Base-by-base conservation (phyloP, 2,797 vertebrate species). In the Urophycis tenuis region DNA sequence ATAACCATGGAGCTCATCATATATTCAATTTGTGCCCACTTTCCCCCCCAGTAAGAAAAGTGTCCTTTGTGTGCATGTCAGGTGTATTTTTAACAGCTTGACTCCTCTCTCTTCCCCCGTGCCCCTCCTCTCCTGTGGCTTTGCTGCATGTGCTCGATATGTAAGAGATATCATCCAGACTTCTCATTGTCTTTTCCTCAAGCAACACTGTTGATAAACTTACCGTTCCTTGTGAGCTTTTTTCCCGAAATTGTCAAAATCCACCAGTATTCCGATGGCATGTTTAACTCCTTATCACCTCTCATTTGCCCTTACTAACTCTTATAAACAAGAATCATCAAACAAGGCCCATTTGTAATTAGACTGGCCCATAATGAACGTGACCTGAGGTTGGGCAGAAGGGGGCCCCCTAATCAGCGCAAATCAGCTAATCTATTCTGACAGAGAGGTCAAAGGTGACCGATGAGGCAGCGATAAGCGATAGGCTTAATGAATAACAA, bases 1-100 rank as follows among this genome's bases (percentile, higher is more conserved):
- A 15, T 12, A 41, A 41, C 39, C 53, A 1, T 60, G 22, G 6
- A 67, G 86, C 85, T 90, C 88, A 90, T 94, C 91, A 93, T 87
- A 91, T 91, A 94, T 94, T 93, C 91, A 86, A 93, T 92, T 93
- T 92, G 87, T 88, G 83, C 83, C 83, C 81, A 84, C 85, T 87
- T 78, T 80, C 89, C 89, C 89, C 89, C 86, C 5, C 79, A 82
- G 77, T 82, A 81, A 80, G 36, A 75, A 83, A 83, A 80, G 49
- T 74, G 84, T 79, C 81, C 83, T 83, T 78, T 91, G 83, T 91
- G 84, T 85, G 79, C 83, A 83, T 81, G 79, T 88, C 90, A 93
- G 91, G 91, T 93, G 84, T 90, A 87, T 91, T 88, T 93, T 93
- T 91, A 90, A 92, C 89, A 90, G 83, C 77, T 74, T 89, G 86